Percentiles rank a stretch among this genome's conserved stretches.
Evolutionary conservation across 2,888 invertebrate species (phyloP).

Genomic region (Pristionchus arcanus): DNA sequence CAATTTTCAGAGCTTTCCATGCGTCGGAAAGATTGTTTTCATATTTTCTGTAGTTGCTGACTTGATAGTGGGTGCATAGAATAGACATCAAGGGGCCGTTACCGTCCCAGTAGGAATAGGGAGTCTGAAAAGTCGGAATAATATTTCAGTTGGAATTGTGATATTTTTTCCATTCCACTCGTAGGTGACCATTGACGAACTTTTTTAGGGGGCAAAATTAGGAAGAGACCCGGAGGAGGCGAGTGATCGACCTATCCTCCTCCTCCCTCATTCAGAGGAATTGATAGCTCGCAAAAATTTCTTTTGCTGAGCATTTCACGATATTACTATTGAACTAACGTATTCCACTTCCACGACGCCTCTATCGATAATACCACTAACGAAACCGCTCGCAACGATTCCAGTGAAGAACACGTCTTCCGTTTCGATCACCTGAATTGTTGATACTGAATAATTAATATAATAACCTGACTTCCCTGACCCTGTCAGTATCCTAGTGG

Average conservation of each 20-base stretch:
- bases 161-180: too few relatives aligned
- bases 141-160: not conserved
- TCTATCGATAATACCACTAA: not conserved
- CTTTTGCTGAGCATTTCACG: too few relatives aligned
- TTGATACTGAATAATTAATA: too few relatives aligned
- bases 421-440: not conserved
- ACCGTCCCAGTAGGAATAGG: not conserved
- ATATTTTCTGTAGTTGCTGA: not conserved
- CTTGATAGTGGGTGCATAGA: not conserved
- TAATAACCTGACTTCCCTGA: too few relatives aligned
- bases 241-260: too few relatives aligned
- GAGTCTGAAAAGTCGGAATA: not conserved
- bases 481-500: too few relatives aligned
- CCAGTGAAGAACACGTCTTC: slow-evolving; percentile 35
- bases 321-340: not conserved
- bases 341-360: not conserved
- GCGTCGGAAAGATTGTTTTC: not conserved
- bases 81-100: not conserved
- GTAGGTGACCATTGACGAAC: too few relatives aligned
- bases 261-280: too few relatives aligned
- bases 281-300: too few relatives aligned
- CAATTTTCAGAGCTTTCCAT: not conserved
- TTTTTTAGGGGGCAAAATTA: too few relatives aligned
- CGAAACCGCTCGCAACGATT: not conserved
- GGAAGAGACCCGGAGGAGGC: too few relatives aligned